These are phyloP conservation scores for Lemur catta DNA, from an alignment of 2,797 vertebrate genomes.

Conservation along the genomic window DNA sequence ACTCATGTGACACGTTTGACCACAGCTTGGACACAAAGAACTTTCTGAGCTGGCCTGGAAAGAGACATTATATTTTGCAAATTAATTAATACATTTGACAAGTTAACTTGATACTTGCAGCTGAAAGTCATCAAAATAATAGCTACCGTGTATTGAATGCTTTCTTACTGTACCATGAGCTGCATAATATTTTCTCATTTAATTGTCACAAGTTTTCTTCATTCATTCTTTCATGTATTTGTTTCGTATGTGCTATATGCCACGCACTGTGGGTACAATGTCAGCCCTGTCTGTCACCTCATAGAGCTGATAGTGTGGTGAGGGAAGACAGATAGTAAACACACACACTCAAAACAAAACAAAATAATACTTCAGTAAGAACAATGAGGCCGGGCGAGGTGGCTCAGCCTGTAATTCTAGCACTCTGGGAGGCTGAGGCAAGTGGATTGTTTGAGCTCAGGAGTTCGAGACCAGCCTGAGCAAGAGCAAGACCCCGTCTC, in stretches of 20 bases:
- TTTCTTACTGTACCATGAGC: background rate
- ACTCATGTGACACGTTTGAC: constrained; percentile 5
- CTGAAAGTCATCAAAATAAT: background rate
- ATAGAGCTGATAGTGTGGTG: background rate
- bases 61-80: background rate
- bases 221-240: background rate
- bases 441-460: too few species aligned
- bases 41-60: constrained; percentile 75
- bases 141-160: background rate
- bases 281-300: background rate
- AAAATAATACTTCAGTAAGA: background rate
- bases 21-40: constrained; percentile 73
- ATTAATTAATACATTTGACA: background rate
- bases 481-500: too few species aligned
- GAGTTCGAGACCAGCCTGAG: too few species aligned
- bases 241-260: background rate
- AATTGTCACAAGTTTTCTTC: background rate
- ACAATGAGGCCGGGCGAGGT: background rate
- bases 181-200: constrained; percentile 29
- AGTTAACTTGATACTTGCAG: background rate
- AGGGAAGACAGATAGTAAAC: background rate
- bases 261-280: background rate
- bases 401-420: too few species aligned
- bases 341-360: background rate
- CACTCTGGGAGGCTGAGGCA: too few species aligned